A percentile compares a stretch with the other conserved stretches of the same genome.
Evolutionary conservation across 2,888 invertebrate genomes (phyloP).

Genomic region (Aleiodes leptofemur): DNA sequence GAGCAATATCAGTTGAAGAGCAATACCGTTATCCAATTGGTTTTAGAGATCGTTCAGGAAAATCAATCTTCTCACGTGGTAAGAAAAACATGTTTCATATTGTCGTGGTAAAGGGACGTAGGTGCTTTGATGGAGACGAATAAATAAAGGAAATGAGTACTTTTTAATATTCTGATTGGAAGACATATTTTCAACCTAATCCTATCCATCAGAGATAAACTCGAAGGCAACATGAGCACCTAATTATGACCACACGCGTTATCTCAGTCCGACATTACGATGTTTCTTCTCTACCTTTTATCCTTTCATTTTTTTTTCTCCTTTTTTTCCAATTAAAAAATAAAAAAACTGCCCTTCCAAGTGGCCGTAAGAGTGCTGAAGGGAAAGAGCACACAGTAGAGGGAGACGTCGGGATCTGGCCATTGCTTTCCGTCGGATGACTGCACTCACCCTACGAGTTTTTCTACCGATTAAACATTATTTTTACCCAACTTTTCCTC

Average conservation of each 20-base stretch:
- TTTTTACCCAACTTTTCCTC: constrained; percentile 59
- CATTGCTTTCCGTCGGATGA: constrained; percentile 60
- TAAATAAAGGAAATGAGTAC: no score
- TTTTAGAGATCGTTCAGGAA: no score
- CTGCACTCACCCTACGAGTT: constrained; percentile 62
- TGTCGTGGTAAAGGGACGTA: no score
- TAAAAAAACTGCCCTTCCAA: constrained; percentile 55
- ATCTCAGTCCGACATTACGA: constrained; percentile 4
- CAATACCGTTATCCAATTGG: no score
- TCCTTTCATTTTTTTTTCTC: not conserved
- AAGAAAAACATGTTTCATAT: no score
- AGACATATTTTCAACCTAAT: not conserved
- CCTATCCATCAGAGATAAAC: not conserved
- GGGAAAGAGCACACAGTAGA: constrained; percentile 48
- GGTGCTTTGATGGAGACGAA: no score
- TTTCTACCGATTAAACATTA: constrained; percentile 73
- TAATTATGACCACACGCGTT: constrained; percentile 25
- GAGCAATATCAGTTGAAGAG: no score
- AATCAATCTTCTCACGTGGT: no score
- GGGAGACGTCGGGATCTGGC: constrained; percentile 19
- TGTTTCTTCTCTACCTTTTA: not conserved
- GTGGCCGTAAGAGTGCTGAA: constrained; percentile 47
- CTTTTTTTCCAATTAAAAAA: constrained; percentile 74
- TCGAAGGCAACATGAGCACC: constrained; percentile 6
- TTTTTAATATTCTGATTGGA: no score